Base-by-base conservation (phyloP, 2,113 vertebrate genomes). In the Scartelaos histophorus region DNA sequence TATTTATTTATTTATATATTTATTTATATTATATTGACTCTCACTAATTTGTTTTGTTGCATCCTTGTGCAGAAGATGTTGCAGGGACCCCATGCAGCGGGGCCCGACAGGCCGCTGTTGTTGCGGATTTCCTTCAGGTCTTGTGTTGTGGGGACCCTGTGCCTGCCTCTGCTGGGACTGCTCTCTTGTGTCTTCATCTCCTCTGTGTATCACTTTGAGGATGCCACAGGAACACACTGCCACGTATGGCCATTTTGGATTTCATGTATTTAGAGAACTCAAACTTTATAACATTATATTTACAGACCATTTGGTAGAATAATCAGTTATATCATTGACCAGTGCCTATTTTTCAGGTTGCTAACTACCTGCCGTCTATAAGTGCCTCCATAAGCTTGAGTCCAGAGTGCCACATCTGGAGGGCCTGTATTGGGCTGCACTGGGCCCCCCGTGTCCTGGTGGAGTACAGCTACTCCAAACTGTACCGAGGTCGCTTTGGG, bases 341-440 rank as follows among this genome's bases (percentile, higher is more conserved):
- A 13, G 4, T 29, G 13, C 1, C 2, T 81, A 17, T 81, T 58
- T 85, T 64, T n/a, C 72, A 92, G 91, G 90, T 92, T 67, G 81
- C 85, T 16, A 92, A 92, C 76, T 91, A 92, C 78, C 82, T 91
- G 75, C 90, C 89, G 17, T 92, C 91, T 0, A 89, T 91, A 68
- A 92, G 89, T 81, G 91, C 90, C 69, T 90, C 91, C 4, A 91
- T 92, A 67, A 91, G 89, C 58, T 78, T 89, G 1, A 90, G 82
- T 53, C 91, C 91, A 0, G 91, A 92, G 77, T 85, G 89, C 73
- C 68, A 92, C 77, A 91, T 92, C 67, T 92, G 91, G 90, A 81
- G 89, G 1, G 85, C 89, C 74, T 92, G 90, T 81, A 89, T 92
- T 1, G 90, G 90, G 1, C 79, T 92, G n/a, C 91, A 92, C 75